These are phyloP conservation scores for Vombatus ursinus DNA, from an alignment of 2,113 vertebrate species.

Conservation along the genomic window DNA sequence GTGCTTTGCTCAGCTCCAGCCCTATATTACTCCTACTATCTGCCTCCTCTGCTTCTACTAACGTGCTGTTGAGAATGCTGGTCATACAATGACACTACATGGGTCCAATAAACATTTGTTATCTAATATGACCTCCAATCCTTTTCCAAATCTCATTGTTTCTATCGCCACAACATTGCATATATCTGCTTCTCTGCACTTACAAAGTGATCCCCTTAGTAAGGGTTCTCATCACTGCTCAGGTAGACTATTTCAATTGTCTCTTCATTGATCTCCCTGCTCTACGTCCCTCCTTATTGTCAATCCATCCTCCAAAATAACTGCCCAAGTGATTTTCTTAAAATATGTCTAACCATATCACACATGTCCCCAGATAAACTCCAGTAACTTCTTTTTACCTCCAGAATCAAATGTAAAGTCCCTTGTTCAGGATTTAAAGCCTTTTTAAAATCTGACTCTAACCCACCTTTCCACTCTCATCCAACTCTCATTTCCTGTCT, in stretches of 20 bases:
- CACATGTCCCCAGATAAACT: background rate
- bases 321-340: background rate
- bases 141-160: background rate
- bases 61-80: no score
- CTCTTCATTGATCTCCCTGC: background rate
- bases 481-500: no score
- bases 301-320: background rate
- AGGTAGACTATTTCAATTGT: background rate
- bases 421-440: background rate
- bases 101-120: no score
- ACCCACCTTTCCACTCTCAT: no score
- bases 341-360: background rate
- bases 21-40: no score
- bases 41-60: no score
- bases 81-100: no score
- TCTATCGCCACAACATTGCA: background rate
- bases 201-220: background rate
- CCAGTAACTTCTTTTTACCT: background rate
- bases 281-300: background rate
- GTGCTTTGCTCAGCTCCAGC: no score
- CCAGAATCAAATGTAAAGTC: background rate
- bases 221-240: background rate
- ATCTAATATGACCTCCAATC: background rate
- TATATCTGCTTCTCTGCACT: background rate
- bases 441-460: no score